Percentiles rank a stretch among this genome's conserved stretches.
These are phyloP conservation scores for Ursus arctos DNA, from an alignment of 2,113 vertebrate genomes.

Conservation along the genomic window DNA sequence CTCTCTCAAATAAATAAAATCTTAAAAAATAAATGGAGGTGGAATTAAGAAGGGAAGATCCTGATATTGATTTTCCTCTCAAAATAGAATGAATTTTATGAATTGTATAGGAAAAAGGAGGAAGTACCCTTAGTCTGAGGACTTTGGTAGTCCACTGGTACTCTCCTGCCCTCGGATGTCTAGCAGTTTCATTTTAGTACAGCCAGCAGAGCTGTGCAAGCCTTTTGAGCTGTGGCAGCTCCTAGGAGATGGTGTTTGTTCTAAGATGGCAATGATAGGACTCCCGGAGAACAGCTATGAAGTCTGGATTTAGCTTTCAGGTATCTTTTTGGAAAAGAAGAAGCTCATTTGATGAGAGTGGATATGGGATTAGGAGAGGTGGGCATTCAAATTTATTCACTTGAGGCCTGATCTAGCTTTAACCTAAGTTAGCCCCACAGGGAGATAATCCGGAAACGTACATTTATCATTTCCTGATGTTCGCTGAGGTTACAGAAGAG, in stretches of 20 bases:
- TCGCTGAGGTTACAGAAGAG: background rate
- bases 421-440: background rate
- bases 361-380: background rate
- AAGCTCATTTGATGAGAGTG: background rate
- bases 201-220: background rate
- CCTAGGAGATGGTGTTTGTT: background rate
- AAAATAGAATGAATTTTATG: background rate
- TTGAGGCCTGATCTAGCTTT: background rate
- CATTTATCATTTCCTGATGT: accelerated
- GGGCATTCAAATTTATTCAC: background rate
- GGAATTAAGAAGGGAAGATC: background rate
- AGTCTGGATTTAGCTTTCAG: background rate
- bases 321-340: background rate
- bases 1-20: too few species aligned
- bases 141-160: background rate
- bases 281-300: background rate
- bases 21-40: background rate
- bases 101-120: background rate
- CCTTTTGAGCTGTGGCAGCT: background rate
- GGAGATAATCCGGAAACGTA: background rate
- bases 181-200: background rate
- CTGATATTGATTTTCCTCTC: background rate
- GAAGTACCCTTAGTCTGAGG: background rate
- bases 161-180: background rate
- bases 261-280: background rate